These are phyloP conservation scores for Patella ulyssiponensis DNA, from an alignment of 2,888 invertebrate genomes.

Conservation along the genomic window DNA sequence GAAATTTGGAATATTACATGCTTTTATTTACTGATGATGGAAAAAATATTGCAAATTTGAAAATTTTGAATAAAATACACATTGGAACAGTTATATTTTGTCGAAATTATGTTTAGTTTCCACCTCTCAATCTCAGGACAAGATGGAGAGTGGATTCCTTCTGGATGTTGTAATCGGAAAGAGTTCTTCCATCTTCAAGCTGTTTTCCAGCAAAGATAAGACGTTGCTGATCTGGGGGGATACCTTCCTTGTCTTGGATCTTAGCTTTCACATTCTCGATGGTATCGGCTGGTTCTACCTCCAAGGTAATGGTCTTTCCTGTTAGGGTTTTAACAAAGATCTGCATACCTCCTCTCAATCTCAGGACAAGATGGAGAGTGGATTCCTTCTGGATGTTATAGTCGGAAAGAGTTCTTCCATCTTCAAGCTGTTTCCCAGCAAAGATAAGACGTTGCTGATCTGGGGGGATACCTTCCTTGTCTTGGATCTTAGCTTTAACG, in stretches of 20 bases:
- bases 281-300: conserved; percentile 86
- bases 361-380: conserved; percentile 89
- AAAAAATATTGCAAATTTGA: too few species aligned
- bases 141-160: conserved; percentile 93
- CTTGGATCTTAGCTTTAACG: conserved; percentile 80
- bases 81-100: neutral
- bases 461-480: conserved; percentile 77
- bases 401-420: conserved; percentile 91
- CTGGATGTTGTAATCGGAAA: conserved; percentile 94
- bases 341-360: conserved; percentile 77
- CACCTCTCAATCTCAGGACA: conserved; percentile 86
- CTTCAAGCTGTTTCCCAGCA: conserved; percentile 95
- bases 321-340: conserved; percentile 74
- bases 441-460: conserved; percentile 92
- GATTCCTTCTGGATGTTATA: conserved; percentile 96
- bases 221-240: too few species aligned
- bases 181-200: conserved; percentile 91
- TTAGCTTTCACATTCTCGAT: conserved; percentile 91
- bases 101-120: neutral
- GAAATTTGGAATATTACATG: too few species aligned
- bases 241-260: too few species aligned
- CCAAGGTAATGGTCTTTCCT: conserved; percentile 68
- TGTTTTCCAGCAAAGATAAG: conserved; percentile 96
- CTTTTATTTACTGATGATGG: too few species aligned
- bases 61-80: too few species aligned